phyloP scores from a whole-genome alignment of 2,113 vertebrate genomes.

The Paradoxurus hermaphroditus region DNA sequence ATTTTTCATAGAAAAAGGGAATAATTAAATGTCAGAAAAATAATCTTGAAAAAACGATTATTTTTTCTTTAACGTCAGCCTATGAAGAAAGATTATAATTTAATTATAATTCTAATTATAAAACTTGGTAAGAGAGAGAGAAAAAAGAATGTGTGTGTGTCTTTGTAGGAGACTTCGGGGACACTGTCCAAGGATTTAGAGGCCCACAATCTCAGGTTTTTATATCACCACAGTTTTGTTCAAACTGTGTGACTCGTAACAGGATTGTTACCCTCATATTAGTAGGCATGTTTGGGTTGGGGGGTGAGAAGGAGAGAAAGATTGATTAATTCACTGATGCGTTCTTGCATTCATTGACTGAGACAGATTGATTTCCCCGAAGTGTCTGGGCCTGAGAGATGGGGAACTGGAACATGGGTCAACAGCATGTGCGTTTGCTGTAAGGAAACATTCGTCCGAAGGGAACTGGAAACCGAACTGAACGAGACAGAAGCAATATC shows the following conservation, averaged over 20 bases:
- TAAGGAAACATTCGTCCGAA: background rate
- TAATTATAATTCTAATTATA: slow-evolving; percentile 36
- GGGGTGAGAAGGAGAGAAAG: background rate
- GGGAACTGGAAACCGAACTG: background rate
- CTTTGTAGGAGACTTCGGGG: background rate
- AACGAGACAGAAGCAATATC: background rate
- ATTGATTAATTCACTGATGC: background rate
- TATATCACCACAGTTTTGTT: slow-evolving; percentile 15
- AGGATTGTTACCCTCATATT: background rate
- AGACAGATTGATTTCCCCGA: slow-evolving; percentile 28
- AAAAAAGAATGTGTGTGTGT: background rate
- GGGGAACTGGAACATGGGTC: background rate
- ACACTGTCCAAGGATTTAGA: background rate
- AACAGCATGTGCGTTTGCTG: background rate
- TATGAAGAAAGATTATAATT: slow-evolving; percentile 36
- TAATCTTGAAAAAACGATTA: background rate
- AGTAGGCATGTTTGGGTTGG: background rate
- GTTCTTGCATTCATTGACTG: background rate
- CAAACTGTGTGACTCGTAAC: background rate
- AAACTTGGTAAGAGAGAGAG: background rate
- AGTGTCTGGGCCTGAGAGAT: background rate
- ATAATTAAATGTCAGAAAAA: slow-evolving; percentile 36
- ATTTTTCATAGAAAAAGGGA: background rate
- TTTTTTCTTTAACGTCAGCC: slow-evolving; percentile 8
- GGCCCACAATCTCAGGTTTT: slow-evolving; percentile 2